These are phyloP conservation scores for Enteromius trimaculatus DNA, from an alignment of 2,797 vertebrate species.

Conservation along the genomic window DNA sequence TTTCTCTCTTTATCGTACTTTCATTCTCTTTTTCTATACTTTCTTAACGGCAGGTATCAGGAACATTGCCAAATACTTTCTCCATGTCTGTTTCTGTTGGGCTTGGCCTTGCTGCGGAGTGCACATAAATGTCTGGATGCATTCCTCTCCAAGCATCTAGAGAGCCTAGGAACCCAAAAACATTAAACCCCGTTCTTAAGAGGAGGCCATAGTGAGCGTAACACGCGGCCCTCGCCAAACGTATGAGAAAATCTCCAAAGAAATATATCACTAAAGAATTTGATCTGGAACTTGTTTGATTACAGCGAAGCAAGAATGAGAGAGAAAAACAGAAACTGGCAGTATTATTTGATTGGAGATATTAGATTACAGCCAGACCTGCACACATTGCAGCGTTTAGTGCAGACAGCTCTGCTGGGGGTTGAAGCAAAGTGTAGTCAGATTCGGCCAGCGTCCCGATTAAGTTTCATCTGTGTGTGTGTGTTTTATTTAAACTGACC, in stretches of 20 bases:
- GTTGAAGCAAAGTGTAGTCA: slow-evolving; percentile 47
- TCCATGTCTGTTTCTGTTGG: slow-evolving; percentile 19
- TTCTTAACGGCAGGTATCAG: background rate
- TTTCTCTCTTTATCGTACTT: background rate
- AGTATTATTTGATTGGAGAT: slow-evolving; percentile 40
- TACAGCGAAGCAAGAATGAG: slow-evolving; percentile 5
- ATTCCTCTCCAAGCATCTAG: slow-evolving; percentile 19
- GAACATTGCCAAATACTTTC: background rate
- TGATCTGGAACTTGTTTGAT: slow-evolving; percentile 9
- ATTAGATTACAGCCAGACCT: slow-evolving; percentile 43
- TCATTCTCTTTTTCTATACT: background rate
- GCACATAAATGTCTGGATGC: slow-evolving; percentile 28
- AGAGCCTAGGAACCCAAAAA: background rate
- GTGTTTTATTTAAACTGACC: slow-evolving; percentile 73
- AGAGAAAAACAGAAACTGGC: slow-evolving; percentile 31
- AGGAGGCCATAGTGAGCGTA: background rate
- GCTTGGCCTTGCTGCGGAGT: slow-evolving; percentile 9
- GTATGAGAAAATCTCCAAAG: slow-evolving; percentile 22
- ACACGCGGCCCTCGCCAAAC: background rate
- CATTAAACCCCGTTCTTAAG: slow-evolving; percentile 24
- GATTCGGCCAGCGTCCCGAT: slow-evolving; percentile 27
- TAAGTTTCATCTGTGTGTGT: slow-evolving; percentile 63
- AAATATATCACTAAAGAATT: slow-evolving; percentile 14
- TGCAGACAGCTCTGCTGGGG: slow-evolving; percentile 49
- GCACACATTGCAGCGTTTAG: slow-evolving; percentile 37